Evolutionary conservation across 2,888 invertebrate genomes (phyloP).

Genomic region (Ptilodon capucinus): DNA sequence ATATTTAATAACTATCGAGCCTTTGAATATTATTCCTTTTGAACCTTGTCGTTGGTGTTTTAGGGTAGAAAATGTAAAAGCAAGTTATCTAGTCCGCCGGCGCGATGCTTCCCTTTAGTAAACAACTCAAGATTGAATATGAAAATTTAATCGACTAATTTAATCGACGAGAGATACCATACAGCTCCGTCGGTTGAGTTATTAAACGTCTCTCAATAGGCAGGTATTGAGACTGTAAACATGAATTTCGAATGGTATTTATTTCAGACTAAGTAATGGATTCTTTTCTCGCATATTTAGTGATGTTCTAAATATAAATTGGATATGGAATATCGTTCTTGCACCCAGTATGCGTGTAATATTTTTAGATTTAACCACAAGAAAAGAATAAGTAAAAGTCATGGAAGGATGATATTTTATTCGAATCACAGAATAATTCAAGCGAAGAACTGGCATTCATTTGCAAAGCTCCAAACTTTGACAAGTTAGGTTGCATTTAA

Average conservation of each 20-base stretch:
- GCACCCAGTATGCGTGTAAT: no score
- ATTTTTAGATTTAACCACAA: no score
- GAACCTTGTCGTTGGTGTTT: constrained; percentile 10
- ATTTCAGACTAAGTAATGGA: not conserved
- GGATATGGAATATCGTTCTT: not conserved
- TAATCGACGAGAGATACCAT: constrained; percentile 82
- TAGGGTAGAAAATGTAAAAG: constrained; percentile 29
- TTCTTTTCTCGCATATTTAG: not conserved
- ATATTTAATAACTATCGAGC: constrained; percentile 39
- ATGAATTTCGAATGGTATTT: constrained; percentile 29
- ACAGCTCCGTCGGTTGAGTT: constrained; percentile 49
- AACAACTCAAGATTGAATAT: constrained; percentile 90
- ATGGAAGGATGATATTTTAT: constrained; percentile 14
- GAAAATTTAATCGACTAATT: constrained; percentile 90
- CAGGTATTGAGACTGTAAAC: constrained; percentile 30
- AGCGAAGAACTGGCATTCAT: constrained; percentile 54
- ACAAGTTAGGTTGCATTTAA: constrained; percentile 72
- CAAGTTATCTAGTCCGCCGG: constrained; percentile 26
- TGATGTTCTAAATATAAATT: no score
- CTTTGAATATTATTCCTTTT: constrained; percentile 6
- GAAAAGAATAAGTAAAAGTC: no score
- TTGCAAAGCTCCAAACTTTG: constrained; percentile 66
- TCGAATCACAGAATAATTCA: constrained; percentile 23
- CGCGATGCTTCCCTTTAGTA: constrained; percentile 80
- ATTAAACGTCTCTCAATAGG: constrained; percentile 46